A percentile compares a stretch with the other conserved stretches of the same genome.
phyloP scores from a whole-genome alignment of 2,113 vertebrate species.

The Calyptomena viridis region DNA sequence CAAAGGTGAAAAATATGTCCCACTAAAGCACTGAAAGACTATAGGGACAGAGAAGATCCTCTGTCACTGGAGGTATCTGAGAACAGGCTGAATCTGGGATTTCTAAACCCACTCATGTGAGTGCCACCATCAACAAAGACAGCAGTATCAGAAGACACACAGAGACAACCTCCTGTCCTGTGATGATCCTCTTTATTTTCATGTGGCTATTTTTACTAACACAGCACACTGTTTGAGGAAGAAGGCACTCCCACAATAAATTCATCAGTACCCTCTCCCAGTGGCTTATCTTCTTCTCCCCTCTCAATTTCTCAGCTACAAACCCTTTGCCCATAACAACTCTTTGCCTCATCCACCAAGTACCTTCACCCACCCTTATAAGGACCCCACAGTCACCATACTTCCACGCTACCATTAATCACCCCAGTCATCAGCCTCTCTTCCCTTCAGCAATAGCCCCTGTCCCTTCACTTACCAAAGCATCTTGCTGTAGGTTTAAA shows the following conservation, averaged over 20 bases:
- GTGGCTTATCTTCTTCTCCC: background rate
- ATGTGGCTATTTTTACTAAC: background rate
- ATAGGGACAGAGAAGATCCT: background rate
- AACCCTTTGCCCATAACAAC: background rate
- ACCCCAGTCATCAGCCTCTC: fast-evolving
- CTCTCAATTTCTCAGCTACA: background rate
- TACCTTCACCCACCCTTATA: background rate
- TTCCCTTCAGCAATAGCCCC: background rate
- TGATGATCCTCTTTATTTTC: background rate
- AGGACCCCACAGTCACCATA: background rate
- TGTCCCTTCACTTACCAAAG: background rate
- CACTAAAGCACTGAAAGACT: background rate
- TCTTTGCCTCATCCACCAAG: background rate
- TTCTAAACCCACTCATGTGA: background rate
- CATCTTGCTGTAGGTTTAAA: background rate
- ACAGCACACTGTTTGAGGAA: background rate
- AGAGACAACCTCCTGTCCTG: background rate
- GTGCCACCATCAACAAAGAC: background rate
- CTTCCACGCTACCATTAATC: background rate
- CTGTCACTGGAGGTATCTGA: background rate
- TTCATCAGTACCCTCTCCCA: background rate
- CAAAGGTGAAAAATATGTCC: background rate
- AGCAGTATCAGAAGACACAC: background rate
- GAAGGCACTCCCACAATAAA: background rate
- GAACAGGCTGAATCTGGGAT: background rate